Conservation (phyloP, 2,888 invertebrate genomes). For the Drosophila nigritarsus region DNA sequence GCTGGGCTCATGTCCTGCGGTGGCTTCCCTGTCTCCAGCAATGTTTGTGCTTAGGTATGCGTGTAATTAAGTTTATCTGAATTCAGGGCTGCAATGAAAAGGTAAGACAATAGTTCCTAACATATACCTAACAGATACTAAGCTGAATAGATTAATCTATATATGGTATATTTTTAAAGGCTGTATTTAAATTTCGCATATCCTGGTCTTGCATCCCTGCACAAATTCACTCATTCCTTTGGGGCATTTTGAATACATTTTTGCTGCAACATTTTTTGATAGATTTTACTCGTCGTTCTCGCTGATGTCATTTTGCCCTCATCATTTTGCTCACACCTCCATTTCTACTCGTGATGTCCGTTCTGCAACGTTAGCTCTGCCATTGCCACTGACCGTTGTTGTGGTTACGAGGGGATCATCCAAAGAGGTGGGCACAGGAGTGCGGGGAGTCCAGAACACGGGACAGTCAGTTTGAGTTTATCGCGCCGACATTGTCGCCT, state of each 20-base stretch:
- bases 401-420: conserved; percentile 11
- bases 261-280: conserved; percentile 48
- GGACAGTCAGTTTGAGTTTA: conserved; percentile 51
- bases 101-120: not conserved
- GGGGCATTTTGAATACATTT: conserved; percentile 28
- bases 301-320: conserved; percentile 32
- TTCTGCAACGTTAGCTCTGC: conserved; percentile 38
- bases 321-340: conserved; percentile 9
- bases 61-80: conserved; percentile 68
- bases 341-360: not conserved
- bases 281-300: conserved; percentile 41
- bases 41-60: conserved; percentile 58
- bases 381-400: conserved; percentile 28
- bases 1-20: conserved; percentile 65
- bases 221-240: not conserved
- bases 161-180: not conserved
- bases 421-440: not conserved
- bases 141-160: not conserved
- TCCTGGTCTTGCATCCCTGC: conserved; percentile 1
- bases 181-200: not conserved
- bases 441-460: conserved; percentile 3
- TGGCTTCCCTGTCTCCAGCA: conserved; percentile 21
- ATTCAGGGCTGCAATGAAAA: conserved; percentile 2
- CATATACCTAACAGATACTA: not conserved
- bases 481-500: conserved; percentile 65